Evolutionary conservation across 2,797 vertebrate species (phyloP), one percentile per base, ranked within the genome.

Genomic region (Galaxias olidus): DNA sequence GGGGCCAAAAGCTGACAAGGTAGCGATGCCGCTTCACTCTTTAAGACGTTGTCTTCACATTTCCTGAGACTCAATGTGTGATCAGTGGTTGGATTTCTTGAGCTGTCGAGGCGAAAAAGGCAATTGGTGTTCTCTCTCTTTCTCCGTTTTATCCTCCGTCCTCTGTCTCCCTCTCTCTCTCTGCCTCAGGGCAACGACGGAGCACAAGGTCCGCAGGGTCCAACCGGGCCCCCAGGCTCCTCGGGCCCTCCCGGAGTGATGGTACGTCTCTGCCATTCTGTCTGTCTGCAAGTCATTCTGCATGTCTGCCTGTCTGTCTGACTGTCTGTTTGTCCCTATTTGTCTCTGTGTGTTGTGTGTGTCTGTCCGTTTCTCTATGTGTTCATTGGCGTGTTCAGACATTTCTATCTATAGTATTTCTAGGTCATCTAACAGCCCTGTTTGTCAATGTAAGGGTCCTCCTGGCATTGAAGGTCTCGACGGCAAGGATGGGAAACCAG

Each of bases 401-500:
- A 65, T 20, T 44, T 63, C 1, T 42, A 12, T 48, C n/a, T 20
- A 30, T 18, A 18, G 4, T 20, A 13, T 63, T 43, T 57, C 52
- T 1, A 61, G 10, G 9, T 57, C 14, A 54, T 69, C 30, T 51
- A 14, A 6, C 15, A 48, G 46, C 30, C 43, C 7, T 59, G 4
- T 61, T 9, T 73, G 15, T 80, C 40, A 81, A 20, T 20, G 45
- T 66, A 80, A 98, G 97, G 97, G 96, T 1, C 93, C 94, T 0
- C 91, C 93, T 4, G 97, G 97, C 19, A 82, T 96, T 68, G 96
- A 97, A 10, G 97, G 97, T 59, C 73, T 95, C 48, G 96, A 98
- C 0, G 97, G 96, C 67, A 98, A 98, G 87, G 93, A 95, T 0
- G 97, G 96, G 41, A 99, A 98, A 72, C 92, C 94, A 1, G 97